Evolutionary conservation across 2,888 invertebrate genomes (phyloP).

Genomic region (Vesta saturnalis): DNA sequence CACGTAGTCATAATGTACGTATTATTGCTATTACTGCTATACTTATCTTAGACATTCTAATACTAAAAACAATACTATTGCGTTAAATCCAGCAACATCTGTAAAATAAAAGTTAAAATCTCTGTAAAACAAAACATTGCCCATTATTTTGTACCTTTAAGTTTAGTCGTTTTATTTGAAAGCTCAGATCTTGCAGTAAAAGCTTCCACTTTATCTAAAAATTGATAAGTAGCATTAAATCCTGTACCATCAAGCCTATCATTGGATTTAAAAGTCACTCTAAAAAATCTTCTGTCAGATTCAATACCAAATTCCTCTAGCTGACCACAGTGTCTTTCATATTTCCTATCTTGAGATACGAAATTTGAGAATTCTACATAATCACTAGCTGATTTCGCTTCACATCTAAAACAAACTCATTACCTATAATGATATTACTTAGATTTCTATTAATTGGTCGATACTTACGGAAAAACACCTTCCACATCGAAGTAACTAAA

Average conservation of each 20-base stretch:
- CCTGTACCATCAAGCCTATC: conserved; percentile 93
- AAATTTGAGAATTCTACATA: conserved; percentile 97
- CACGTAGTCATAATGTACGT: background rate
- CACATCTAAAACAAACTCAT: conserved; percentile 74
- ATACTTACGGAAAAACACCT: conserved; percentile 90
- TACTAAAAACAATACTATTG: background rate
- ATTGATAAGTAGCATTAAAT: conserved; percentile 92
- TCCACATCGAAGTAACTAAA: conserved; percentile 95
- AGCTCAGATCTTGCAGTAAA: conserved; percentile 62
- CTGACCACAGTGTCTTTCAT: conserved; percentile 88
- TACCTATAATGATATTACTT: background rate
- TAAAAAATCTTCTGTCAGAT: conserved; percentile 92
- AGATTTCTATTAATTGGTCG: background rate
- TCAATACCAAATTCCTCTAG: conserved; percentile 82
- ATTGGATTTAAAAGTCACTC: conserved; percentile 94
- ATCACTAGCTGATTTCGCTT: conserved; percentile 90
- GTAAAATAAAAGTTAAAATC: background rate
- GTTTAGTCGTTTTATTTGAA: conserved; percentile 38
- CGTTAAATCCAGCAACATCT: background rate
- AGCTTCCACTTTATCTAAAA: conserved; percentile 76
- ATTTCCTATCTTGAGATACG: conserved; percentile 89
- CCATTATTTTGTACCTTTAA: conserved; percentile 31
- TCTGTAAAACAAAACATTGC: background rate
- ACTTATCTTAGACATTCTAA: background rate
- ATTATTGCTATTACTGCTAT: background rate